Base-by-base conservation (phyloP, 2,797 vertebrate species). In the Poliocrania exsul region DNA sequence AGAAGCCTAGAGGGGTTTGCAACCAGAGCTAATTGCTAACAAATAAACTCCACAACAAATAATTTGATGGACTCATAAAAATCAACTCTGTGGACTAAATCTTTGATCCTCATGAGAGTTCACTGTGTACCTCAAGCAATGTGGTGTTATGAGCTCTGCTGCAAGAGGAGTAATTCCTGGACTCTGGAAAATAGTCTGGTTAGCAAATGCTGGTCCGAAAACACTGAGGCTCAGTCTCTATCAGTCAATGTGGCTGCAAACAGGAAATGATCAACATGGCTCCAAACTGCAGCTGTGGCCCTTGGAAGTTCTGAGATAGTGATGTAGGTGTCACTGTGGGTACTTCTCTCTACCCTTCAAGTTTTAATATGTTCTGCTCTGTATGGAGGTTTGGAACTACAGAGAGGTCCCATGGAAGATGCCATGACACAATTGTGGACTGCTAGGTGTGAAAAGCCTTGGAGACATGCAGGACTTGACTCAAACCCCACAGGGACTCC, bases 391-490 rank as follows among this genome's bases (percentile, higher is more conserved):
- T 61, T 80, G 64, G 29, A 65, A 35, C 25, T 62, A 13, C 23
- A 60, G 33, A 50, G 57, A 53, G 17, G 11, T 46, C 28, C 44
- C 35, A 20, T 1, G 23, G 42, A 65, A 33, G 18, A 16, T 33
- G 6, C 11, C 50, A 37, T 33, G 49, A 44, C 2, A 0, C 0
- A 1, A 4, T 0, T 0, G 1, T 33, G 40, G 44, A 24, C 61
- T 33, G 17, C 3, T 47, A 61, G 47, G 25, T 50, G 33, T 33
- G 58, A 79, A 75, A 64, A 18, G 29, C 44, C 62, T 69, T 31
- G 47, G 70, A 84, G 33, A 79, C 7, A 44, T 1, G 8, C 13
- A 87, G 62, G 33, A 40, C 13, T 37, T 29, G 4, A 24, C 37
- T 81, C 33, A 44, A 37, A 1, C 11, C 29, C 24, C 26, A 11